Evolutionary conservation across 1,140 invertebrate genomes (phyloP), one percentile per base, ranked within the genome.

Genomic region (Plodia interpunctella): DNA sequence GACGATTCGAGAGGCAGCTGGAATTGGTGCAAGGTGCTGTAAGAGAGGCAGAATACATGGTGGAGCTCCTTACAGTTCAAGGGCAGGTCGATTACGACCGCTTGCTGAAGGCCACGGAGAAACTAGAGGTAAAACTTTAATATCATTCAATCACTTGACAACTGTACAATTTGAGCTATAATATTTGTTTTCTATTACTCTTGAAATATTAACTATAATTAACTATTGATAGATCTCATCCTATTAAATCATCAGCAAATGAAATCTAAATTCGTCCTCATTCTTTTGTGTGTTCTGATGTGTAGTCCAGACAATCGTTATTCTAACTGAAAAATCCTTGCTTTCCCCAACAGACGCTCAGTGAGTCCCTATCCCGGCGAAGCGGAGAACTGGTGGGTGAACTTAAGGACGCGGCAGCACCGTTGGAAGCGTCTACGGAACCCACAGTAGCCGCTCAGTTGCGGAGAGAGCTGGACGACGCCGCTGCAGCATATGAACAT

Each of bases 41-140:
- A 0, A 92, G 95, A 59, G 94, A 96, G 67, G 94, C 95, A 0
- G 95, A 96, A 78, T 96, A 95, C 70, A 96, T 96, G 95, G 95
- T 96, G 88, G 95, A 96, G 70, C 80, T 96, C 11, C 88, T 96
- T 2, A 94, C 94, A 0, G 94, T 96, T 0, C 94, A 96, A 74
- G 95, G 94, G 11, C 93, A 94, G 38, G 93, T 96, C 1, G 95
- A 96, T 86, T 96, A 96, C 65, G 94, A 96, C 55, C 91, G 95
- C 25, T 81, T 96, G 49, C 85, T 93, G n/a, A 95, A 95, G 71
- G 94, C 95, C 30, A 96, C 95, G 0, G 94, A 96, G 76, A 90
- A 94, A 74, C 86, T 96, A 58, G 94, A 96, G 93, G 95, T 53
- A 21, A 25, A 20, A 51, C 9, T 20, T 15, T 15, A n/a, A 44